Base-by-base conservation (phyloP, 2,888 invertebrate genomes). In the Cephalotes varians region DNA sequence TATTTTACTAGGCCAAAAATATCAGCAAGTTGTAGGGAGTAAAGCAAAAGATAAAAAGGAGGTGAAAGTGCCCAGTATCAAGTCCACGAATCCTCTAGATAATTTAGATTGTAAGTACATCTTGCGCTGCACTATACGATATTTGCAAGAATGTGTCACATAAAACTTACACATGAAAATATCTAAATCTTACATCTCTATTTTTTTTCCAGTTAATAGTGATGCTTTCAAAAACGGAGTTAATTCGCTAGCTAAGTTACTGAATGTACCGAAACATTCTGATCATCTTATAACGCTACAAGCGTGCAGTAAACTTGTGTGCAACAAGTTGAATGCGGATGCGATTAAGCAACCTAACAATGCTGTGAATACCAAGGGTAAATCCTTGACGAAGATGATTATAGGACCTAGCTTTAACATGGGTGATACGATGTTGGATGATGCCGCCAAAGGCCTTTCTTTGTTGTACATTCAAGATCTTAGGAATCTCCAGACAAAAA, bases 401-500 rank as follows among this genome's bases (percentile, higher is more conserved):
- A 95, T 96, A 80, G 96, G 96, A 91, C 94, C 97, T 64, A 97
- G 97, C 54, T 96, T 96, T 91, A 96, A 96, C 84, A 95, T 96
- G 86, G 96, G 96, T 40, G 97, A 98, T 92, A 94, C 95, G 2
- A 95, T 95, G 12, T 92, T 97, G 56, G 97, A 97, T 87, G 96
- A 96, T 90, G 97, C 97, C 1, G 97, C 97, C 1, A 97, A 98
- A 94, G 96, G 98, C 76, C 95, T 98, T 77, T 96, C 97, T 60
- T 95, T 98, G 56, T 95, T 98, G 28, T 98, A 98, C 94, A 97
- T 99, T 85, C 97, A 97, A 91, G 98, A 98, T 93, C 95, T 99
- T 25, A 95, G 98, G 91, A 96, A 97, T 86, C 95, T 99, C 71
- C 99, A 99, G 94, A 99, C 98, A 0, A 96, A 96, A 91, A 98